Percentiles rank a stretch among this genome's conserved stretches.
These are phyloP conservation scores for Macrosiphum euphorbiae DNA, from an alignment of 2,888 invertebrate genomes.

Conservation along the genomic window DNA sequence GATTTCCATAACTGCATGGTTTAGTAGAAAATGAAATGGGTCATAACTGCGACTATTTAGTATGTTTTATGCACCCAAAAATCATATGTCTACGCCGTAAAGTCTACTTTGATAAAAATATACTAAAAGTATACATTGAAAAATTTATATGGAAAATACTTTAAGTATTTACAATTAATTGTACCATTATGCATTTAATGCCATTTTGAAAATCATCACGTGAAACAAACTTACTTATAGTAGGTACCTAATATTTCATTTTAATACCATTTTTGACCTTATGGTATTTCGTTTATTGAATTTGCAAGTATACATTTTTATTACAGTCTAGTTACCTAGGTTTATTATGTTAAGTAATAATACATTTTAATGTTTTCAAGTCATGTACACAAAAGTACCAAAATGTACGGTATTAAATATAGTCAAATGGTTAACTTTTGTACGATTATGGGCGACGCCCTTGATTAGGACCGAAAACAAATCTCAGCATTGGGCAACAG, in stretches of 20 bases:
- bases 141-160: background rate
- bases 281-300: background rate
- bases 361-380: background rate
- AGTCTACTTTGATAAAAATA: background rate
- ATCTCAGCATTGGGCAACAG: background rate
- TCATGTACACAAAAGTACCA: background rate
- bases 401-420: background rate
- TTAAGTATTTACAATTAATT: background rate
- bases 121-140: background rate
- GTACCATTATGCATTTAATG: background rate
- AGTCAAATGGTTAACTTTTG: background rate
- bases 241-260: background rate
- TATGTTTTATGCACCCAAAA: background rate
- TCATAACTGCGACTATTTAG: background rate
- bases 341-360: background rate
- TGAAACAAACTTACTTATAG: background rate
- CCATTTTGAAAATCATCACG: background rate
- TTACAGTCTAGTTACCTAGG: background rate
- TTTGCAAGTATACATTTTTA: background rate
- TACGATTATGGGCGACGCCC: background rate
- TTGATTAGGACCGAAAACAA: background rate
- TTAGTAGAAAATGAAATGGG: background rate
- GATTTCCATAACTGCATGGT: background rate
- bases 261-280: background rate
- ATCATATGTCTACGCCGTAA: background rate